A percentile compares a stretch with the other conserved stretches of the same genome.
Evolutionary conservation across 1,140 invertebrate genomes (phyloP).

Genomic region (Rhopalosiphum maidis): DNA sequence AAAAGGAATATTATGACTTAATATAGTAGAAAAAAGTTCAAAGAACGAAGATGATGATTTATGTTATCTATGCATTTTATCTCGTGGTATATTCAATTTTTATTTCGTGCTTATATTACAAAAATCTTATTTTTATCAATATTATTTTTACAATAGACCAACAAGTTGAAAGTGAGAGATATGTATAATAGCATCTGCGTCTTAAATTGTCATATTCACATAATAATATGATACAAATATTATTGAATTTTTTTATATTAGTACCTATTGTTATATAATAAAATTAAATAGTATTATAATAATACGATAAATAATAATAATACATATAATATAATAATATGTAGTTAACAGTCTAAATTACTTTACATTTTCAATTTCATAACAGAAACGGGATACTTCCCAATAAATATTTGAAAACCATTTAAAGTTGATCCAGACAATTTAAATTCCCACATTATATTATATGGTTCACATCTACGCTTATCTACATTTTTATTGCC

Average conservation of each 20-base stretch:
- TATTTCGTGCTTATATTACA: neutral
- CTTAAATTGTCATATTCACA: neutral
- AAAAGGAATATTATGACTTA: neutral
- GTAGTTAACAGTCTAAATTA: neutral
- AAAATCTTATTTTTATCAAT: neutral
- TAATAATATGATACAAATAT: no score
- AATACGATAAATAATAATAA: no score
- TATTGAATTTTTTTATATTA: neutral
- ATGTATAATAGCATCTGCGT: neutral
- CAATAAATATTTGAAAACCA: neutral
- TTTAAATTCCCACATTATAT: neutral
- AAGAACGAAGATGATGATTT: neutral
- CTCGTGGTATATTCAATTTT: neutral
- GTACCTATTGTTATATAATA: neutral
- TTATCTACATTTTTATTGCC: no score
- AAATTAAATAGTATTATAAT: no score
- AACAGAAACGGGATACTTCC: neutral
- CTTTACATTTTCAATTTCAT: neutral
- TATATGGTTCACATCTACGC: no score
- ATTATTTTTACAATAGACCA: neutral
- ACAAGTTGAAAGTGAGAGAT: neutral
- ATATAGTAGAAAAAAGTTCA: neutral
- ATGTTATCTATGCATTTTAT: neutral
- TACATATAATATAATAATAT: no score
- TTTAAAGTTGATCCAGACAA: neutral